Evolutionary conservation across 2,113 vertebrate genomes (phyloP).

Genomic region (Athene noctua): DNA sequence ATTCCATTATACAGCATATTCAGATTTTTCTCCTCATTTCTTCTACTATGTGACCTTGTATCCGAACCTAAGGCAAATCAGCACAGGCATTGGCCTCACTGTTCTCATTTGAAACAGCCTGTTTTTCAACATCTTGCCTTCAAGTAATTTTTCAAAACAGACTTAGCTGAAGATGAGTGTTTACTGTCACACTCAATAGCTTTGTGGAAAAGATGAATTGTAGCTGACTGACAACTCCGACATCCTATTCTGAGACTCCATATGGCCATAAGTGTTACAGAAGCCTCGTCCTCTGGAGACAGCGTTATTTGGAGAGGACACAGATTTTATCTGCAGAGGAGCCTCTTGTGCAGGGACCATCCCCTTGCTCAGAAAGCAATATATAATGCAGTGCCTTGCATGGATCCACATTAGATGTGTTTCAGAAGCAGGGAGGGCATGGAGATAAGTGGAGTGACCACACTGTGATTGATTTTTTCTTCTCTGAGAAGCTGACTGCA

Average conservation of each 20-base stretch:
- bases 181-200: slow-evolving; percentile 13
- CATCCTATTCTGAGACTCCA: not conserved
- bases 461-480: not conserved
- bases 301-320: not conserved
- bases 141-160: not conserved
- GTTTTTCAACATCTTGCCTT: slow-evolving; percentile 3
- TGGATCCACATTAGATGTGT: not conserved
- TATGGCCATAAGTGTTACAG: not conserved
- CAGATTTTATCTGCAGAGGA: not conserved
- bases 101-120: not conserved
- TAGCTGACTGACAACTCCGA: not conserved
- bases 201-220: not conserved
- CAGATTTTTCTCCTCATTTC: not conserved
- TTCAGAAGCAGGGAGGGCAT: not conserved
- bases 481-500: not conserved
- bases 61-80: not conserved
- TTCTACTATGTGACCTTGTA: not conserved
- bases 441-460: not conserved
- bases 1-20: not conserved
- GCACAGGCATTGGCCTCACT: not conserved
- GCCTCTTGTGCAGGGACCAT: not conserved
- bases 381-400: not conserved
- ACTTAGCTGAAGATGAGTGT: not conserved
- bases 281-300: not conserved
- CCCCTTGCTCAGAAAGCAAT: not conserved